Conservation (phyloP, 2,113 vertebrate genomes). For the Cromileptes altivelis region DNA sequence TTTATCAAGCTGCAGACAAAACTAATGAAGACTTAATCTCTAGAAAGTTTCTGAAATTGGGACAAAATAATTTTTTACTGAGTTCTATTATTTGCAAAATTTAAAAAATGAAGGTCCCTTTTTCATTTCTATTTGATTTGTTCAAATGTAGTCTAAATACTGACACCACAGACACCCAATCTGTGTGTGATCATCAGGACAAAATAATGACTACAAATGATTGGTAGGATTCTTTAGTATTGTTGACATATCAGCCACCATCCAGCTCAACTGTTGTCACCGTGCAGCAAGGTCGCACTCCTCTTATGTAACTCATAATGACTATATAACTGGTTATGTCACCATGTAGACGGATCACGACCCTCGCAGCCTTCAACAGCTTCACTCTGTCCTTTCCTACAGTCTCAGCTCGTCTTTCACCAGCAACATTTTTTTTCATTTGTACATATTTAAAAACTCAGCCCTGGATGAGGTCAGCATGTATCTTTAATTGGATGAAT, state of each 20-base stretch:
- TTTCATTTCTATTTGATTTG: background rate
- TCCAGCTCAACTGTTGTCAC: slow-evolving; percentile 13
- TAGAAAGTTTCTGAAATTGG: background rate
- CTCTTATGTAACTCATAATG: slow-evolving; percentile 15
- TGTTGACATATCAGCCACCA: slow-evolving; percentile 27
- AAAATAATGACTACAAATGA: background rate
- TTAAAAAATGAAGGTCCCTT: background rate
- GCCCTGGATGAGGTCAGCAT: background rate
- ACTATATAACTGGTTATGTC: slow-evolving; percentile 20
- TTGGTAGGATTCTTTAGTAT: slow-evolving; percentile 2
- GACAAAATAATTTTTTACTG: background rate
- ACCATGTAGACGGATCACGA: background rate
- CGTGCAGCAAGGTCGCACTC: slow-evolving; percentile 5
- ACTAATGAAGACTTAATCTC: slow-evolving; percentile 9
- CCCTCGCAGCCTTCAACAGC: slow-evolving; percentile 21
- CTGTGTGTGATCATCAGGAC: background rate
- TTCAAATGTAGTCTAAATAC: background rate
- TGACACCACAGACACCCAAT: background rate
- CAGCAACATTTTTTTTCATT: background rate
- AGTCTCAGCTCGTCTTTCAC: slow-evolving; percentile 1
- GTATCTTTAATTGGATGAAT: slow-evolving; percentile 5
- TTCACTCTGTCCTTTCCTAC: background rate
- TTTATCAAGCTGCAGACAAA: slow-evolving; percentile 30
- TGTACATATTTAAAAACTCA: background rate
- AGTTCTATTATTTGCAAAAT: background rate